phyloP scores from a whole-genome alignment of 1,140 invertebrate genomes.

The Drosophila lowei region DNA sequence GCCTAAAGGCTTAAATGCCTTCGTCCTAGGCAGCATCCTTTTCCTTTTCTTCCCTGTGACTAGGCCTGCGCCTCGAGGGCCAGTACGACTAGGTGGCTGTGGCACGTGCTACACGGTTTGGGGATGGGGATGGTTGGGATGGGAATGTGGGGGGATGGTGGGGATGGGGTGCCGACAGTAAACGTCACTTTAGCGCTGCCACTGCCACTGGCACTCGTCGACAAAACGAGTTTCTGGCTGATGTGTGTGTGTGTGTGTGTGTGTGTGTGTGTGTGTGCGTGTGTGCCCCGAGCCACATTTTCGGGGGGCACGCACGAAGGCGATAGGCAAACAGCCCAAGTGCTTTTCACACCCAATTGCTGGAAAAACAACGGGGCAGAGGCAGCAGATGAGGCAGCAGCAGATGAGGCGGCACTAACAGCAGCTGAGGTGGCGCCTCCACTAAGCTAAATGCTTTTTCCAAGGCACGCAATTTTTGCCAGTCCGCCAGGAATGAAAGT shows the following conservation, averaged over 20 bases:
- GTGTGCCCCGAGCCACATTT: constrained; percentile 36
- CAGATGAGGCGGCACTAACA: neutral
- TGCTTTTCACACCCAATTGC: constrained; percentile 78
- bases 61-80: constrained; percentile 1
- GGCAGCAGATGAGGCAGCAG: constrained; percentile 20
- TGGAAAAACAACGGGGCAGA: constrained; percentile 51
- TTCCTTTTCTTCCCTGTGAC: neutral
- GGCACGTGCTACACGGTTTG: constrained; percentile 40
- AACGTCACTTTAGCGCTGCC: constrained; percentile 70
- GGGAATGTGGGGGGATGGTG: too few relatives aligned
- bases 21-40: constrained; percentile 6
- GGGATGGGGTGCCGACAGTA: constrained; percentile 41
- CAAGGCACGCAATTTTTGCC: neutral
- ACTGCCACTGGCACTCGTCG: constrained; percentile 9
- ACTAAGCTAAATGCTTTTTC: constrained; percentile 25
- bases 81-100: constrained; percentile 1
- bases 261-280: too few relatives aligned
- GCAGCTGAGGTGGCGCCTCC: too few relatives aligned
- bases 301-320: constrained; percentile 4
- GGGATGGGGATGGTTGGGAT: neutral
- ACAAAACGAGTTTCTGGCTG: constrained; percentile 35
- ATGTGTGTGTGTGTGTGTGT: neutral
- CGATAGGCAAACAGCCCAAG: constrained; percentile 56
- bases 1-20: constrained; percentile 62
- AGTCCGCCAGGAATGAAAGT: too few relatives aligned